Percentiles rank a stretch among this genome's conserved stretches.
phyloP scores from a whole-genome alignment of 1,140 invertebrate genomes.

The Heliothis subflexa region DNA sequence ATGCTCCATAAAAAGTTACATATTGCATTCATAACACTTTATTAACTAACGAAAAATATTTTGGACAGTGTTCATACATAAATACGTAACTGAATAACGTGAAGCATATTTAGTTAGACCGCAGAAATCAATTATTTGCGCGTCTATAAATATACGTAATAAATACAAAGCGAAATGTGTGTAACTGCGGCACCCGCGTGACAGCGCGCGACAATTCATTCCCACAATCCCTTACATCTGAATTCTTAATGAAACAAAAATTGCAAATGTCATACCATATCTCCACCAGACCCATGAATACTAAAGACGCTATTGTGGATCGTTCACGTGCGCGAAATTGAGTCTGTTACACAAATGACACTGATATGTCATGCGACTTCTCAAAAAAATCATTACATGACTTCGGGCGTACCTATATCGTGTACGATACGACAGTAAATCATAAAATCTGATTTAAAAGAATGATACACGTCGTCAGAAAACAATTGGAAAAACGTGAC shows the following conservation, averaged over 20 bases:
- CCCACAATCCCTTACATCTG: conserved; percentile 79
- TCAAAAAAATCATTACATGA: conserved; percentile 70
- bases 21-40: neutral
- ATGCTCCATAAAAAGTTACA: neutral
- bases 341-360: conserved; percentile 72
- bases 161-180: conserved; percentile 21
- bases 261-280: conserved; percentile 80
- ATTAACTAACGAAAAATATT: no score
- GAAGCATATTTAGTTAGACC: neutral
- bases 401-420: conserved; percentile 55
- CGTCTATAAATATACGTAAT: conserved; percentile 13
- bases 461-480: conserved; percentile 85
- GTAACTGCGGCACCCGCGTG: neutral
- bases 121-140: conserved; percentile 9
- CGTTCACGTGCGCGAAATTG: conserved; percentile 76
- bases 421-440: conserved; percentile 72
- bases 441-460: conserved; percentile 82
- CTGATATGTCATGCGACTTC: conserved; percentile 70
- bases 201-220: conserved; percentile 60
- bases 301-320: conserved; percentile 83
- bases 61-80: neutral
- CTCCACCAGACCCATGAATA: conserved; percentile 81
- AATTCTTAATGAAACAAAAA: conserved; percentile 85
- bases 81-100: neutral
- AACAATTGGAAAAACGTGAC: conserved; percentile 84